Evolutionary conservation across 2,797 vertebrate genomes (phyloP), one percentile per base, ranked within the genome.

Genomic region (Siniperca undulata): DNA sequence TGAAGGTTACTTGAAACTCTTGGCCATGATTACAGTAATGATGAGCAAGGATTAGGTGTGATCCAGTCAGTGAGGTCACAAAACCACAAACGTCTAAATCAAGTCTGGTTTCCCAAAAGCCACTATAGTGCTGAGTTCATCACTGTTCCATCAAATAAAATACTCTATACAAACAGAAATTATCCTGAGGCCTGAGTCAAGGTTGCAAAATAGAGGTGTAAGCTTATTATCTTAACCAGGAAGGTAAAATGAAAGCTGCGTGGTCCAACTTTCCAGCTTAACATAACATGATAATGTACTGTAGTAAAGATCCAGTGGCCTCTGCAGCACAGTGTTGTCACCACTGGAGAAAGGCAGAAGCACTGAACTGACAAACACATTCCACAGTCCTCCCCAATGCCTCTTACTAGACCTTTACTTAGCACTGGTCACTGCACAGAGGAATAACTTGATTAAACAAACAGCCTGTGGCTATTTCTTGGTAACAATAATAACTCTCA

Each of bases 381-480:
- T 86, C 83, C 84, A 48, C 52, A 69, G 82, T 83, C 70, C 50
- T 84, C 84, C 82, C 74, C 58, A 53, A 78, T 81, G 82, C 61
- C 81, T 90, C 73, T 81, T 38, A 58, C 46, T 67, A 78, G 85
- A 88, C 44, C 79, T 90, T 91, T 85, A 86, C 89, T 93, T 87
- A 89, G 86, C 79, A 74, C 85, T 85, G 85, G 81, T 81, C 86
- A 93, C 69, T 81, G 70, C 84, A 86, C 81, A 81, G 84, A 82
- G 77, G 61, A 81, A 89, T 64, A 75, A 82, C 84, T 83, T 75
- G 11, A 91, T 90, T 76, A 89, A 77, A 70, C 70, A 65, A 82
- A 81, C 17, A 53, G 60, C 12, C 53, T 36, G 53, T 42, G 20
- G 70, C 60, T 75, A 82, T 70, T 42, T 77, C 22, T 27, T 4